Evolutionary conservation across 2,113 vertebrate genomes (phyloP), one percentile per base, ranked within the genome.

Genomic region (Forbesichthys papilliferus): DNA sequence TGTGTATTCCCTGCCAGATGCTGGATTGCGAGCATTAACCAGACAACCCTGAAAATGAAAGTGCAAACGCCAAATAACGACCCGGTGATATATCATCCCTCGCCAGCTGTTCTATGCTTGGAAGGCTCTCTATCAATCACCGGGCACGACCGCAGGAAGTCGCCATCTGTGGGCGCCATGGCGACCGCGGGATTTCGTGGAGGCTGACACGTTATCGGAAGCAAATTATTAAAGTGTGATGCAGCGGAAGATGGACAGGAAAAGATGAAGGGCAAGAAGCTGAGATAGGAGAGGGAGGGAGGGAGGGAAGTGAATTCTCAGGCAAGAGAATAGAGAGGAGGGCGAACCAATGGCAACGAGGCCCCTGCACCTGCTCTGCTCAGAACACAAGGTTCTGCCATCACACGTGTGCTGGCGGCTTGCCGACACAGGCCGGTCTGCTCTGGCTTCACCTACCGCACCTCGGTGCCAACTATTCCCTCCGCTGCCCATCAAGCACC

Each of bases 1-100:
- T 89, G 80, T 82, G 82, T 66, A 80, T 78, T 88, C 86, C 82
- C 84, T 90, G 83, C 87, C 90, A 92, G 89, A 89, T 90, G 88
- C 88, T 87, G 85, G 79, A 85, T 82, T 63, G 74, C 73, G 78
- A 81, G 87, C 81, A 85, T 89, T 86, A 85, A 89, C 84, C 86
- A 90, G 81, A 86, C 81, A 86, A 84, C 86, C 79, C 89, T 80
- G 87, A 84, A 83, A 89, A 89, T 85, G 84, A 85, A 82, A 90
- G 87, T 82, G 85, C 88, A 89, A 90, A 87, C 69, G 80, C 80
- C 72, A 71, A 69, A 34, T 69, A 59, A 48, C 63, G 49, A 71
- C 53, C 75, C 1, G 2, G 83, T 81, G 88, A 90, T 89, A 83
- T 72, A 90, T 92, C 88, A 91, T 86, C 88, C 84, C 86, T 78